A percentile compares a stretch with the other conserved stretches of the same genome.
Evolutionary conservation across 2,113 vertebrate species (phyloP).

Genomic region (Trematocara stigmaticum): DNA sequence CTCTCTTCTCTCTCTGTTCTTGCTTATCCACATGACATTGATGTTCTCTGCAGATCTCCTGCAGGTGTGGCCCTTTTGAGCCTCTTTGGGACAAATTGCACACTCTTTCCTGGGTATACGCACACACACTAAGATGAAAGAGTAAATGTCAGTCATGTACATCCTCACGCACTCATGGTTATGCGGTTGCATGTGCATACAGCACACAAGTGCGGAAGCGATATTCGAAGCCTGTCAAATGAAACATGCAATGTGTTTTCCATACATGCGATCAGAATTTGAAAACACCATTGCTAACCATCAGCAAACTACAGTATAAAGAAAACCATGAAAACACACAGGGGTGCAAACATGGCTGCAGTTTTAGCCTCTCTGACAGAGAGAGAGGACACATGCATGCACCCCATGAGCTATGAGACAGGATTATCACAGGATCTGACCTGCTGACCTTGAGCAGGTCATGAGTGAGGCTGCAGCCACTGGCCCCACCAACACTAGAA

Average conservation of each 20-base stretch:
- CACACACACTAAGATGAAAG: background rate
- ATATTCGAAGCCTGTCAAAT: constrained; percentile 1
- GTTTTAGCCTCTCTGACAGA: background rate
- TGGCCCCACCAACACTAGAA: constrained; percentile 41
- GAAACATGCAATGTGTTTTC: background rate
- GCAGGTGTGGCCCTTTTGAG: constrained; percentile 44
- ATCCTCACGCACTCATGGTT: background rate
- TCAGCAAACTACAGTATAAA: background rate
- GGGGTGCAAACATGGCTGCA: background rate
- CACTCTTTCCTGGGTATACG: background rate
- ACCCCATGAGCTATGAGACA: constrained; percentile 35
- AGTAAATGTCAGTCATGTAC: background rate
- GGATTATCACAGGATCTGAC: constrained; percentile 65
- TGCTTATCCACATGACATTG: constrained; percentile 43
- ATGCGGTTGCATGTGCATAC: background rate
- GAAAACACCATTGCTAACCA: background rate
- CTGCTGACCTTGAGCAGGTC: constrained; percentile 50
- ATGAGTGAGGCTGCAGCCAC: constrained; percentile 43
- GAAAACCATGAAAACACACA: background rate
- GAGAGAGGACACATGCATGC: constrained; percentile 8
- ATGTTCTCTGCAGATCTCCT: constrained; percentile 52
- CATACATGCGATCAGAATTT: background rate
- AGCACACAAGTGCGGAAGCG: background rate
- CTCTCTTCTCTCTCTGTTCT: constrained; percentile 39
- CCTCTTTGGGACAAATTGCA: constrained; percentile 27